Conservation (phyloP, 2,888 invertebrate species). For the Disparrhopalites patrizii region DNA sequence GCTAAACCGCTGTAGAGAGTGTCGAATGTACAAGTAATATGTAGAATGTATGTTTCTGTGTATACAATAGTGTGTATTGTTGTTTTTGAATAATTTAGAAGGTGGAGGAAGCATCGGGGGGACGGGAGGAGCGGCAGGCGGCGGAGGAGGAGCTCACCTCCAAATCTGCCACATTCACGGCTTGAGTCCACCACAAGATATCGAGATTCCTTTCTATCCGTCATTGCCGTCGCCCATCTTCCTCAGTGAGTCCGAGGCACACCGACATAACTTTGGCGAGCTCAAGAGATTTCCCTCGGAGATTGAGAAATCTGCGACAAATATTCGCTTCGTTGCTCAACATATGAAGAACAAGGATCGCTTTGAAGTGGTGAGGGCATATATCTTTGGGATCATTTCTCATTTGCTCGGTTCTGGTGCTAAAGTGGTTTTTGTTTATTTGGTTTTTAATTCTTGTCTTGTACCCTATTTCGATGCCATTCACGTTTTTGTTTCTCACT, state of each 20-base stretch:
- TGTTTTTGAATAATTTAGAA: too few relatives aligned
- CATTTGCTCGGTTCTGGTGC: too few relatives aligned
- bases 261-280: conserved; percentile 43
- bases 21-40: too few relatives aligned
- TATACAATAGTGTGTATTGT: too few relatives aligned
- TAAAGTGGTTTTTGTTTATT: too few relatives aligned
- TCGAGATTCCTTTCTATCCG: conserved; percentile 49
- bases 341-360: conserved; percentile 92
- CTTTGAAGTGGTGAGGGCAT: conserved; percentile 84
- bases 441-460: too few relatives aligned
- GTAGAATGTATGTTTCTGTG: too few relatives aligned
- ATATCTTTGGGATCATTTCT: too few relatives aligned
- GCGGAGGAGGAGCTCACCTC: conserved; percentile 36
- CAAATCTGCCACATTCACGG: conserved; percentile 47
- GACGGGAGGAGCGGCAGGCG: conserved; percentile 31
- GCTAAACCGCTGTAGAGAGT: too few relatives aligned
- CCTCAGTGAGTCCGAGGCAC: conserved; percentile 46
- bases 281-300: conserved; percentile 70
- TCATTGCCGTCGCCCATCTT: conserved; percentile 46
- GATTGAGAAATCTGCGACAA: conserved; percentile 88
- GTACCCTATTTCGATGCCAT: too few relatives aligned
- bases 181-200: conserved; percentile 44
- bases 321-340: conserved; percentile 90
- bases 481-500: too few relatives aligned
- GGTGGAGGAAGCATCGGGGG: too few relatives aligned